These are phyloP conservation scores for Grammomys surdaster DNA, from an alignment of 2,113 vertebrate species.

Conservation along the genomic window DNA sequence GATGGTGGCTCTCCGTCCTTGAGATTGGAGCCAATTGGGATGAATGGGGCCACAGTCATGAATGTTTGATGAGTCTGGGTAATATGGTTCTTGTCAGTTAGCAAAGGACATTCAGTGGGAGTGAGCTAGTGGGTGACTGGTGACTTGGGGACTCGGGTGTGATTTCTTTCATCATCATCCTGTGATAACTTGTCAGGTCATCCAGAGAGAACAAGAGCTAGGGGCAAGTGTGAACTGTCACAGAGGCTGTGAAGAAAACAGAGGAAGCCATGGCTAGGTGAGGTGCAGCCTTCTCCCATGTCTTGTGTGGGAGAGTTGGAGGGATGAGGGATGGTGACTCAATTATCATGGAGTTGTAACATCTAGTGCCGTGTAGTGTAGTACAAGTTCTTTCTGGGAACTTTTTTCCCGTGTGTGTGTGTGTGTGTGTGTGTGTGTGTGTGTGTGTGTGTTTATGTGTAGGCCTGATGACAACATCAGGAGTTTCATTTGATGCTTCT, in stretches of 20 bases:
- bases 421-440: neutral
- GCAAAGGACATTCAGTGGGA: neutral
- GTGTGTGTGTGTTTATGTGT: neutral
- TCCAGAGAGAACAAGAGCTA: neutral
- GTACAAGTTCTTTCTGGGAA: neutral
- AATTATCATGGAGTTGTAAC: neutral
- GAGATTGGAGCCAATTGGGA: neutral
- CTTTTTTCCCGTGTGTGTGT: neutral
- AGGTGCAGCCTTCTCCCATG: neutral
- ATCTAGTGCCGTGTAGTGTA: neutral
- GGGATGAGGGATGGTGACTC: neutral
- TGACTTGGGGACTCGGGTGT: neutral
- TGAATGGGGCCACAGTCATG: neutral
- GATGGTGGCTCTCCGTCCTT: neutral
- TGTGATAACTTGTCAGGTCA: neutral
- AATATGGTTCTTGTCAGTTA: neutral
- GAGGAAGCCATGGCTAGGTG: neutral
- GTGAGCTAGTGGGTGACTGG: neutral
- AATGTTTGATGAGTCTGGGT: neutral
- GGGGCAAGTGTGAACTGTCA: neutral
- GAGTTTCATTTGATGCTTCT: neutral
- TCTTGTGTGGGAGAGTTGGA: neutral
- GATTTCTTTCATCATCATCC: neutral
- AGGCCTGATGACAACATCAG: neutral
- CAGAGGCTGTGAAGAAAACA: neutral